Evolutionary conservation across 2,888 invertebrate species (phyloP), one percentile per base, ranked within the genome.

Genomic region (Hemaris fuciformis): DNA sequence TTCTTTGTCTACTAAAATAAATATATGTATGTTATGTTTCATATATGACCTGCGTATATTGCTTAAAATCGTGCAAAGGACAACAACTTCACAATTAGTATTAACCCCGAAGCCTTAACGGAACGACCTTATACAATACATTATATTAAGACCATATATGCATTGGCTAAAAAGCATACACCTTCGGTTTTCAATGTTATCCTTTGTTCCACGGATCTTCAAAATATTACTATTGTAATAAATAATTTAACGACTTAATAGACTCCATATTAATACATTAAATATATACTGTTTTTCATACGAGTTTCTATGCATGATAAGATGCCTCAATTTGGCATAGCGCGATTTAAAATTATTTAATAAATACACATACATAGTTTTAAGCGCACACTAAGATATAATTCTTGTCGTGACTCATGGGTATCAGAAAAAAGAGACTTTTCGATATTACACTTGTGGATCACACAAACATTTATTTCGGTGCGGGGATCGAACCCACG

Each of bases 1-100:
- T 18, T n/a, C n/a, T n/a, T 38, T 38, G 4, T 13, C 3, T n/a
- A 38, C n/a, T 38, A 13, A n/a, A 13, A 8, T n/a, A 38, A 38
- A 13, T 38, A 38, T 38, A 13, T 38, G n/a, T n/a, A n/a, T n/a
- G 13, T n/a, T 38, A n/a, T 38, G n/a, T 10, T 48, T 27, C 2
- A 18, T 31, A 31, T 18, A 8, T 46, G 38, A 46, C 23, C 34
- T 23, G 13, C 15, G 22, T 45, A 38, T 46, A 20, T 3, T 22
- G 15, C 15, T 34, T 5, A 20, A 59, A 31, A 38, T 23, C 2
- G 23, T 48, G 15, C 63, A 74, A 79, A 82, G 80, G 83, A 77
- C 74, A 67, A 64, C 76, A 23, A 66, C 67, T 71, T 58, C 38
- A 18, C 63, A 68, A 68, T 68, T 66, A 66, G 62, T 60, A 57